Evolutionary conservation across 2,888 invertebrate genomes (phyloP).

Genomic region (Petrophora chlorosata): DNA sequence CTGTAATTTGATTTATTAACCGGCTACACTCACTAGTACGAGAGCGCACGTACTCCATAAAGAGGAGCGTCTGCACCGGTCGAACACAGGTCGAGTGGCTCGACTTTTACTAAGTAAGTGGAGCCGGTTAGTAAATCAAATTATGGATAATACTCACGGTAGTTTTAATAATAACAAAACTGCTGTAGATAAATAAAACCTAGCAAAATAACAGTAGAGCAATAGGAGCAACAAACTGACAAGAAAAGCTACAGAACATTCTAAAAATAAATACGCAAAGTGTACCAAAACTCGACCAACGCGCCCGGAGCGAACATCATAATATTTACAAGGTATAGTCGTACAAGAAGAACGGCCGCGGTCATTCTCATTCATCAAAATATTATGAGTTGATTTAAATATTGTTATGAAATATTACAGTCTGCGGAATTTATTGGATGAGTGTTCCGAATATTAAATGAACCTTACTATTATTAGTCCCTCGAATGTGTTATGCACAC

Average conservation of each 20-base stretch:
- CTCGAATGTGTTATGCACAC: too few species aligned
- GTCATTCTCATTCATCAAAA: slow-evolving; percentile 22
- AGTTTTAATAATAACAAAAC: not conserved
- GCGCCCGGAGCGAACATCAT: slow-evolving; percentile 7
- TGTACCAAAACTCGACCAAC: not conserved
- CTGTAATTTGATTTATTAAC: too few species aligned
- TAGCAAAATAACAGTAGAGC: not conserved
- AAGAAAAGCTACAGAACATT: not conserved
- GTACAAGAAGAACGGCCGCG: slow-evolving; percentile 13
- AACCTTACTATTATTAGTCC: too few species aligned
- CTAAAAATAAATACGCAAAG: slow-evolving; percentile 11
- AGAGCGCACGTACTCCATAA: too few species aligned
- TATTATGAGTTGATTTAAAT: slow-evolving; percentile 26
- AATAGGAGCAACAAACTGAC: not conserved
- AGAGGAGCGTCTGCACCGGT: too few species aligned
- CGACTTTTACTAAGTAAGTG: too few species aligned
- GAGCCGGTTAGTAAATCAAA: too few species aligned
- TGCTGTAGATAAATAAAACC: not conserved
- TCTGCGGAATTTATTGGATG: not conserved
- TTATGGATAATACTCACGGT: too few species aligned
- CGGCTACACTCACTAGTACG: too few species aligned
- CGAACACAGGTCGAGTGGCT: too few species aligned
- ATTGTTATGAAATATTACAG: slow-evolving; percentile 13
- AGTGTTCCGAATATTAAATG: too few species aligned
- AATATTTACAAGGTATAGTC: slow-evolving; percentile 24